Conservation (phyloP, 2,888 invertebrate genomes). For the Tetragonisca angustula region DNA sequence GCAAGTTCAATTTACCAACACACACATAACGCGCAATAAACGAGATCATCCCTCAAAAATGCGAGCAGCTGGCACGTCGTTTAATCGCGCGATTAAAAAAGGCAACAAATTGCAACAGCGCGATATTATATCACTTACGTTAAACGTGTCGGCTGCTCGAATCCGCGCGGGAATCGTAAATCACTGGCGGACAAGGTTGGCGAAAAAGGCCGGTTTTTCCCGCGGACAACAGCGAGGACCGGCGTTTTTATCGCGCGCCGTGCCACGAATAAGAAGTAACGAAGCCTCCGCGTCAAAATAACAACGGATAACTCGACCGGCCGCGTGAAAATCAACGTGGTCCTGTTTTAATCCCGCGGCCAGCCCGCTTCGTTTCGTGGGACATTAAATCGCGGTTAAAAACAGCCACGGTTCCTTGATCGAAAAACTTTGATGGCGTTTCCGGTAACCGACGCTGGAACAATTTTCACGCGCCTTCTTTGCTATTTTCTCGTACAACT, state of each 20-base stretch:
- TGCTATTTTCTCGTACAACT: background rate
- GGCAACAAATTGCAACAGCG: conserved; percentile 10
- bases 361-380: background rate
- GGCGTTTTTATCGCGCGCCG: conserved; percentile 25
- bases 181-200: conserved; percentile 24
- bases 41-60: background rate
- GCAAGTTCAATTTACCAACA: background rate
- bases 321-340: conserved; percentile 7
- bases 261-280: conserved; percentile 11
- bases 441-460: background rate
- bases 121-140: conserved; percentile 37
- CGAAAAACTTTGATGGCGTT: conserved; percentile 17
- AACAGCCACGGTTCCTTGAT: background rate
- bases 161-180: conserved; percentile 43
- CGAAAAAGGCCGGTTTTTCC: conserved; percentile 37
- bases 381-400: conserved; percentile 16
- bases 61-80: background rate
- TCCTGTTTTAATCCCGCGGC: background rate
- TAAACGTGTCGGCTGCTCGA: conserved; percentile 22
- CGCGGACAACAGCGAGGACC: background rate
- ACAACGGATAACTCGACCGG: conserved; percentile 17
- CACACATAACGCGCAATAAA: background rate
- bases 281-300: conserved; percentile 8
- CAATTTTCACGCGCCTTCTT: background rate
- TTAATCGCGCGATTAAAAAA: conserved; percentile 9